Evolutionary conservation across 1,140 invertebrate species (phyloP).

Genomic region (Dreissena polymorpha): DNA sequence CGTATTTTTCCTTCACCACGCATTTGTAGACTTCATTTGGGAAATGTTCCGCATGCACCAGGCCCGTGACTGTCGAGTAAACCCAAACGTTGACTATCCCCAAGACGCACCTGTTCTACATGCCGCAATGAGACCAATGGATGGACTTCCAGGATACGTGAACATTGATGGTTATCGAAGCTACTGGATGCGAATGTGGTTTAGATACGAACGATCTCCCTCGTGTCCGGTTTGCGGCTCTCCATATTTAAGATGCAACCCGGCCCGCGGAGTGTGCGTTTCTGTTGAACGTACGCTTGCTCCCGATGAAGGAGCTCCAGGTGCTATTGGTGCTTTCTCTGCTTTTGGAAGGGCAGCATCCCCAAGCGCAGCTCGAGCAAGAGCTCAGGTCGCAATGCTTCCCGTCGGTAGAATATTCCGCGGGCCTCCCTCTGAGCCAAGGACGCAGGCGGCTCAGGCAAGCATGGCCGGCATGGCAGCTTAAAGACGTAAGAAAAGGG

Average conservation of each 20-base stretch:
- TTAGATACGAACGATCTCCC: slow-evolving; percentile 42
- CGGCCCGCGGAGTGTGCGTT: slow-evolving; percentile 21
- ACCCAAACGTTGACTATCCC: slow-evolving; percentile 43
- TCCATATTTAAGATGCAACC: slow-evolving; percentile 39
- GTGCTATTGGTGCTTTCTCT: background rate
- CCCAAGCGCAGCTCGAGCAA: background rate
- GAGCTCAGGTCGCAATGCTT: slow-evolving; percentile 1
- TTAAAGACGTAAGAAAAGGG: background rate
- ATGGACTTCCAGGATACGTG: slow-evolving; percentile 27
- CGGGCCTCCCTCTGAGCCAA: slow-evolving; percentile 41
- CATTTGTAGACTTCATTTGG: slow-evolving; percentile 76
- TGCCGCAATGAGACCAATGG: slow-evolving; percentile 26
- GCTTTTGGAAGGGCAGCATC: background rate
- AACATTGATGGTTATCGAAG: slow-evolving; percentile 41
- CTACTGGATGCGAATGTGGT: slow-evolving; percentile 53
- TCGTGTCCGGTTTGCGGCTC: slow-evolving; percentile 44
- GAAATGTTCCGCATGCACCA: slow-evolving; percentile 62
- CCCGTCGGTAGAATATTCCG: slow-evolving; percentile 24
- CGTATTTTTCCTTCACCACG: slow-evolving; percentile 78
- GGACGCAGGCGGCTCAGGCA: slow-evolving; percentile 27
- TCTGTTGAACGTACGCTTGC: slow-evolving; percentile 11
- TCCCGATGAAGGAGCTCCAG: background rate
- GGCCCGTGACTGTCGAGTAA: slow-evolving; percentile 27
- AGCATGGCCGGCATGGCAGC: background rate
- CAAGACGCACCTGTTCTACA: slow-evolving; percentile 15